Evolutionary conservation across 2,797 vertebrate species (phyloP).

Genomic region (Neosilurus hyrtlii): DNA sequence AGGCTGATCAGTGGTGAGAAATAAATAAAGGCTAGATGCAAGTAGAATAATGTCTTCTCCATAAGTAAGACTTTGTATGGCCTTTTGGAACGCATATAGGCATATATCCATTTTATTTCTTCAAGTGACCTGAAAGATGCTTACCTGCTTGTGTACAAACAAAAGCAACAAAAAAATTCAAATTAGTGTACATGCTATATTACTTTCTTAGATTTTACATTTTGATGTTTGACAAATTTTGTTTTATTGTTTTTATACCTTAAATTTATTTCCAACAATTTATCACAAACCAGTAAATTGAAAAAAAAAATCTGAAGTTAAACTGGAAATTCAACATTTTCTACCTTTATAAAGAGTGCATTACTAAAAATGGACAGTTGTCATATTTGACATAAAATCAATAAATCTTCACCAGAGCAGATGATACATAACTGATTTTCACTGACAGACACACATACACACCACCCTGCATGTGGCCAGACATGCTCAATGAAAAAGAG

Average conservation of each 20-base stretch:
- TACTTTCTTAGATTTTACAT: background rate
- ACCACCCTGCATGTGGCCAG: background rate
- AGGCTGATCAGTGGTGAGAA: background rate
- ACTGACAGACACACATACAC: background rate
- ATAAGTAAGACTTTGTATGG: background rate
- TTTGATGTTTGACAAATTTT: background rate
- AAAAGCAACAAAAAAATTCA: slow-evolving; percentile 9
- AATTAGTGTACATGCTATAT: background rate
- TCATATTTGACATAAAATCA: background rate
- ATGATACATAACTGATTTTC: slow-evolving; percentile 17
- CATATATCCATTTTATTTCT: background rate
- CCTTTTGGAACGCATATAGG: background rate
- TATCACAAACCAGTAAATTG: background rate
- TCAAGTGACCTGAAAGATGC: slow-evolving; percentile 20
- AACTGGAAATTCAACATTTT: background rate
- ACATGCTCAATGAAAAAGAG: slow-evolving; percentile 25
- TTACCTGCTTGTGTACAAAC: slow-evolving; percentile 8
- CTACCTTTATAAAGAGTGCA: background rate
- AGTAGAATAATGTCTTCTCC: background rate
- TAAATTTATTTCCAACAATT: background rate
- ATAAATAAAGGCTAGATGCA: background rate
- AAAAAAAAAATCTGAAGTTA: background rate
- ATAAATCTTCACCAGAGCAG: background rate
- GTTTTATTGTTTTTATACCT: background rate
- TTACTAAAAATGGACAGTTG: background rate